Evolutionary conservation across 1,140 invertebrate species (phyloP).

Genomic region (Neodiprion fabricii): DNA sequence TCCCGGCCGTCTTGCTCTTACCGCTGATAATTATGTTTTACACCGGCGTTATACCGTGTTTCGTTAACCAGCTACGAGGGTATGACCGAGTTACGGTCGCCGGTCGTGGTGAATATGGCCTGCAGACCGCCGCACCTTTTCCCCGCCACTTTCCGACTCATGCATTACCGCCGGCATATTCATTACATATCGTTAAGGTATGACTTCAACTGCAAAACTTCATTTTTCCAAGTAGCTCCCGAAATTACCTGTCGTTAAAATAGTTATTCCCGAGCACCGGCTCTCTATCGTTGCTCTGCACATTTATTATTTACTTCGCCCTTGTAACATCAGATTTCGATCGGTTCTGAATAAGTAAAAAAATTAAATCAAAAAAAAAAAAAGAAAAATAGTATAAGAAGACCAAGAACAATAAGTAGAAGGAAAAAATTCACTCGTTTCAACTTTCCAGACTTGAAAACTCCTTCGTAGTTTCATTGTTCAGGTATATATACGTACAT

Average conservation of each 20-base stretch:
- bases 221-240: not conserved
- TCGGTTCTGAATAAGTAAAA: not conserved
- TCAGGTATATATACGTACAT: too few species aligned
- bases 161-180: slow-evolving; percentile 49
- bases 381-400: too few species aligned
- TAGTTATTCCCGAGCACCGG: not conserved
- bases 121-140: slow-evolving; percentile 22
- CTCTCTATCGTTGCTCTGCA: not conserved
- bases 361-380: too few species aligned
- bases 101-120: slow-evolving; percentile 26
- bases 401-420: too few species aligned
- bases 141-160: not conserved
- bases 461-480: too few species aligned
- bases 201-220: slow-evolving; percentile 34
- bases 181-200: slow-evolving; percentile 49
- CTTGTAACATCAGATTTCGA: not conserved
- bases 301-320: not conserved
- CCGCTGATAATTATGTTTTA: slow-evolving; percentile 58
- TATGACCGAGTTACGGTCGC: slow-evolving; percentile 3
- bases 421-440: too few species aligned
- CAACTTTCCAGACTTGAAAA: too few species aligned
- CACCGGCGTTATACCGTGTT: slow-evolving; percentile 54
- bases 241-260: slow-evolving; percentile 5
- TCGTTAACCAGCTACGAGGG: slow-evolving; percentile 45
- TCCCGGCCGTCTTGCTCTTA: slow-evolving; percentile 51